A percentile compares a stretch with the other conserved stretches of the same genome.
Evolutionary conservation across 1,140 invertebrate species (phyloP).

Genomic region (Holcopasites calliopsidis): DNA sequence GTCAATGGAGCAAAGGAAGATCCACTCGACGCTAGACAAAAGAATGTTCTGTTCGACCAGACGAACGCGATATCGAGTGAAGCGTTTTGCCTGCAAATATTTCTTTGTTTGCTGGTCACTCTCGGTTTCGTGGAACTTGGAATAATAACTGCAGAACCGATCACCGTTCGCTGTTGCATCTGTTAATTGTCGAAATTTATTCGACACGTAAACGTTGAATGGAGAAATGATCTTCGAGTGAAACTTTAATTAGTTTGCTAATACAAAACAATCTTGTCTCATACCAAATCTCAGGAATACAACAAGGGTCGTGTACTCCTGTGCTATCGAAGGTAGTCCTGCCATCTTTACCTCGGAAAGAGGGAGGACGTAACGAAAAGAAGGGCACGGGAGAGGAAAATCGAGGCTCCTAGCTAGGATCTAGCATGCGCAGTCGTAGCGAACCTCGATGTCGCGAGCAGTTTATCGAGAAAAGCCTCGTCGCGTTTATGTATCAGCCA

Average conservation of each 20-base stretch:
- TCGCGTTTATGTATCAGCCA: slow-evolving; percentile 47
- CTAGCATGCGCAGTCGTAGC: slow-evolving; percentile 53
- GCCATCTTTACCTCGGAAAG: neutral
- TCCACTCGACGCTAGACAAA: slow-evolving; percentile 19
- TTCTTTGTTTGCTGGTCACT: slow-evolving; percentile 15
- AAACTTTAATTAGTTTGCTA: too few species aligned
- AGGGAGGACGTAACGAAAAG: slow-evolving; percentile 20
- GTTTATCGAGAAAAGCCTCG: slow-evolving; percentile 47
- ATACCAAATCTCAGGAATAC: too few species aligned
- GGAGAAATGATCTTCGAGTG: too few species aligned
- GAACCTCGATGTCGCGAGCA: slow-evolving; percentile 60
- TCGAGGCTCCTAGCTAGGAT: slow-evolving; percentile 33
- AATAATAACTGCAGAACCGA: too few species aligned
- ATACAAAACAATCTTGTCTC: too few species aligned
- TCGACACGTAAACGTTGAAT: too few species aligned
- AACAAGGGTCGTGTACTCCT: too few species aligned
- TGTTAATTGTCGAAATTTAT: too few species aligned
- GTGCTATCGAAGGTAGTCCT: too few species aligned
- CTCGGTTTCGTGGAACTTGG: neutral
- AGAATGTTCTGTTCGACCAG: slow-evolving; percentile 24
- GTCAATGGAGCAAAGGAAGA: slow-evolving; percentile 30
- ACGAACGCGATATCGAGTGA: neutral
- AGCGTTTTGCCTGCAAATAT: neutral
- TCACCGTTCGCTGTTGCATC: too few species aligned
- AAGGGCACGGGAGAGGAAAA: slow-evolving; percentile 36